Evolutionary conservation across 2,113 vertebrate species (phyloP), one percentile per base, ranked within the genome.

Genomic region (Mus pahari): DNA sequence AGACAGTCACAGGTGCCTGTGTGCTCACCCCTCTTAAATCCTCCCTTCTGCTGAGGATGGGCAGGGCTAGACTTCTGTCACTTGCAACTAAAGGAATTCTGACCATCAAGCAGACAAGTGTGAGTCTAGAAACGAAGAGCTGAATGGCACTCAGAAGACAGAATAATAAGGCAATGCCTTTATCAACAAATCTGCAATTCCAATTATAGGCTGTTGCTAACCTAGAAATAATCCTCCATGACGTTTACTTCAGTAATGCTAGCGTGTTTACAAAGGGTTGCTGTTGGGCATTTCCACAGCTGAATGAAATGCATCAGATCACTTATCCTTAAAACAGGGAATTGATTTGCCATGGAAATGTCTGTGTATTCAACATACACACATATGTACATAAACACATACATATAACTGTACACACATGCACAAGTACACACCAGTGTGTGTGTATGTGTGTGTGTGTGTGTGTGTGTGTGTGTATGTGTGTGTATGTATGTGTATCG

Each of bases 221-320:
- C 87, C 89, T 94, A 48, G 74, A 93, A 98, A 97, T 97, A 98
- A 98, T 98, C 97, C 96, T 96, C 97, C 55, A 86, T 89, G 86
- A 98, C 86, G 98, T 33, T 4, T 97, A 96, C 98, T 98, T 95
- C 95, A 97, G 97, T 66, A 42, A 79, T 87, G 96, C 97, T 98
- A 97, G 96, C 90, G 66, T 98, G 94, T 98, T 98, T 96, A 92
- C 97, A 97, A 97, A 98, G 98, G 93, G 97, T 98, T 97, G 96
- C 95, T 96, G 96, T 97, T 96, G 97, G 98, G 97, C 96, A 95
- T 95, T 97, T 97, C 97, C 96, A 92, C 95, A 97, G 97, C 97
- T 89, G 88, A 97, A 97, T 97, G 96, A 96, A 96, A 97, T 97
- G 95, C 90, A 97, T 98, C 98, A 98, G 97, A 98, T 98, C 97